Evolutionary conservation across 92 coral and sea anemone species (phyloP).

Genomic region (Isaurus tuberculatus): DNA sequence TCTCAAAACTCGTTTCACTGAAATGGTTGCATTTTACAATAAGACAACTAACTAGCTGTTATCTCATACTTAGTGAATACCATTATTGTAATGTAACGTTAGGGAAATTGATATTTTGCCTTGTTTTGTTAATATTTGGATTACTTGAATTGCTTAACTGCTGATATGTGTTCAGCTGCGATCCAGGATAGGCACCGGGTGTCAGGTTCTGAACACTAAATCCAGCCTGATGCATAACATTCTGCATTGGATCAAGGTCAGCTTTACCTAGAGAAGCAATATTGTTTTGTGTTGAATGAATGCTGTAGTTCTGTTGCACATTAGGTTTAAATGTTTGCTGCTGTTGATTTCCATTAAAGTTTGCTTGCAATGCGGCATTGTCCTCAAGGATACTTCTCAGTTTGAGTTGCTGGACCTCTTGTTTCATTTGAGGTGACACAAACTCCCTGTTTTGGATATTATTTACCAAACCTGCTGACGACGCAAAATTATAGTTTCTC

Average conservation of each 20-base stretch:
- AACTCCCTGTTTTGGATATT: conserved; percentile 8
- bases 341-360: conserved; percentile 19
- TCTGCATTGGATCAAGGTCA: neutral
- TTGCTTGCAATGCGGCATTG: neutral
- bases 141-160: conserved; percentile 12
- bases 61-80: neutral
- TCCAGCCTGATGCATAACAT: neutral
- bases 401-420: neutral
- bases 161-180: conserved; percentile 9
- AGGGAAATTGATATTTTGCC: conserved; percentile 23
- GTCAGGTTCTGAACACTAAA: conserved; percentile 9
- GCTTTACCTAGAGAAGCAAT: conserved; percentile 2
- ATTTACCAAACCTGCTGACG: neutral
- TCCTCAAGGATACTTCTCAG: conserved; percentile 13
- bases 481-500: neutral
- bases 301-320: conserved; percentile 25
- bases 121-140: neutral
- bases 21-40: neutral
- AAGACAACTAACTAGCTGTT: neutral
- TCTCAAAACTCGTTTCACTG: neutral
- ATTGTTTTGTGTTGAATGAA: conserved; percentile 35
- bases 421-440: conserved; percentile 16
- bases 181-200: neutral
- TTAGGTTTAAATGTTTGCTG: neutral
- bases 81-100: conserved; percentile 4